phyloP scores from a whole-genome alignment of 1,140 invertebrate species.

The Zaprionus gabonicus region DNA sequence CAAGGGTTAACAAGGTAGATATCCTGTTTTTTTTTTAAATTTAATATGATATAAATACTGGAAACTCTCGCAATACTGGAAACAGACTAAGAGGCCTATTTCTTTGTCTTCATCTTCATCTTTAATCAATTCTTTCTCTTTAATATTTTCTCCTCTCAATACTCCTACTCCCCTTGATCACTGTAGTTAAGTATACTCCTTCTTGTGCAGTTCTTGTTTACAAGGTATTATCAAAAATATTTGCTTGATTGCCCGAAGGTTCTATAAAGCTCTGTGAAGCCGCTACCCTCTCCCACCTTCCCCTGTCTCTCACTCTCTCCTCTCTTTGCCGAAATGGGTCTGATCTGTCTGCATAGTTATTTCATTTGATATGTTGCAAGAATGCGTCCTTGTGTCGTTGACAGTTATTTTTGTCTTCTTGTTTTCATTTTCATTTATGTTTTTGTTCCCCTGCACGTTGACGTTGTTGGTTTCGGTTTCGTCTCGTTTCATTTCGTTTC shows the following conservation, averaged over 20 bases:
- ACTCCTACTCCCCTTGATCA: no score
- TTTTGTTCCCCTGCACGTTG: background rate
- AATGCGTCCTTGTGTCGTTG: conserved; percentile 34
- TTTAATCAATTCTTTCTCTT: background rate
- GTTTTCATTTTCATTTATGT: conserved; percentile 26
- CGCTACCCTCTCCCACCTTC: background rate
- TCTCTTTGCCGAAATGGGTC: conserved; percentile 16
- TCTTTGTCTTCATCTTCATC: background rate
- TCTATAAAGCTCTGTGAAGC: background rate
- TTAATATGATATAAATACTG: no score
- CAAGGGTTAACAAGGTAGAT: background rate
- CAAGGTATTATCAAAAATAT: conserved; percentile 51
- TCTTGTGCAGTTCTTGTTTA: background rate
- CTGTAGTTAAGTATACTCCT: background rate
- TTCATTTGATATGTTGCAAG: conserved; percentile 33
- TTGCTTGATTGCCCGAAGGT: conserved; percentile 46
- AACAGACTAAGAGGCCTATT: no score
- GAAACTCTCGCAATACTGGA: no score
- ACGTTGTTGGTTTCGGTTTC: conserved; percentile 4
- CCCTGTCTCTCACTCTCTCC: background rate
- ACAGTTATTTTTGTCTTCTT: conserved; percentile 41
- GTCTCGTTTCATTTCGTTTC: conserved; percentile 7
- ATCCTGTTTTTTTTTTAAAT: background rate
- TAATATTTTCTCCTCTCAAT: background rate
- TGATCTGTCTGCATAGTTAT: conserved; percentile 54